A percentile compares a stretch with the other conserved stretches of the same genome.
Conservation (phyloP, 2,797 vertebrate genomes). For the Cuculus canorus region DNA sequence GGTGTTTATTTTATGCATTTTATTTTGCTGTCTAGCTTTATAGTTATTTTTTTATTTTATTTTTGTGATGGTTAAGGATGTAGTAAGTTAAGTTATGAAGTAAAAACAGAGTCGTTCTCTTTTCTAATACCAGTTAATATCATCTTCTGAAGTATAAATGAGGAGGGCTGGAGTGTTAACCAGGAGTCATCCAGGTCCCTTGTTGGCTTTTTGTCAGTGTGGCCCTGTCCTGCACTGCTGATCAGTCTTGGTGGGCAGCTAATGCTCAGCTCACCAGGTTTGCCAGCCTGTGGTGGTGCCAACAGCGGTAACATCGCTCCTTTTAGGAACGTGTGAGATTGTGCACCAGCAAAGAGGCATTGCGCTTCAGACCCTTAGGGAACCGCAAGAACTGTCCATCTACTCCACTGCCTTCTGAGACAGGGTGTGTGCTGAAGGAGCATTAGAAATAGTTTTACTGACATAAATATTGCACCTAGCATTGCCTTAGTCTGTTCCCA, state of each 20-base stretch:
- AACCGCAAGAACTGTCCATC: background rate
- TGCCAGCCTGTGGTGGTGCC: background rate
- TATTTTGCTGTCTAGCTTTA: background rate
- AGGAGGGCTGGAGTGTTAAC: slow-evolving; percentile 15
- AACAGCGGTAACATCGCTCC: background rate
- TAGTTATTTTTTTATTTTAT: background rate
- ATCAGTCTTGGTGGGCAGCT: slow-evolving; percentile 8
- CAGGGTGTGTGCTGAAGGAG: background rate
- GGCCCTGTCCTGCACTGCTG: background rate
- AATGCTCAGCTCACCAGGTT: background rate
- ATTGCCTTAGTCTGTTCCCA: background rate
- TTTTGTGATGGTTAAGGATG: background rate
- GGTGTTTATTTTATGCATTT: background rate
- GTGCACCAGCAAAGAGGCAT: background rate
- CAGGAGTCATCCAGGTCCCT: background rate
- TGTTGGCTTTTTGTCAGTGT: background rate
- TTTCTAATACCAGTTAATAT: background rate
- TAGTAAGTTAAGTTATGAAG: background rate
- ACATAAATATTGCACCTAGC: background rate
- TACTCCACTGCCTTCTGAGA: background rate
- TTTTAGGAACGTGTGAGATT: background rate
- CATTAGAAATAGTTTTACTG: background rate
- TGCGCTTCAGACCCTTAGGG: background rate
- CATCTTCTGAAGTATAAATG: slow-evolving; percentile 20
- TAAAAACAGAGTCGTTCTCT: background rate